Evolutionary conservation across 1,140 invertebrate species (phyloP), one percentile per base, ranked within the genome.

Genomic region (Tetramorium parvispinum): DNA sequence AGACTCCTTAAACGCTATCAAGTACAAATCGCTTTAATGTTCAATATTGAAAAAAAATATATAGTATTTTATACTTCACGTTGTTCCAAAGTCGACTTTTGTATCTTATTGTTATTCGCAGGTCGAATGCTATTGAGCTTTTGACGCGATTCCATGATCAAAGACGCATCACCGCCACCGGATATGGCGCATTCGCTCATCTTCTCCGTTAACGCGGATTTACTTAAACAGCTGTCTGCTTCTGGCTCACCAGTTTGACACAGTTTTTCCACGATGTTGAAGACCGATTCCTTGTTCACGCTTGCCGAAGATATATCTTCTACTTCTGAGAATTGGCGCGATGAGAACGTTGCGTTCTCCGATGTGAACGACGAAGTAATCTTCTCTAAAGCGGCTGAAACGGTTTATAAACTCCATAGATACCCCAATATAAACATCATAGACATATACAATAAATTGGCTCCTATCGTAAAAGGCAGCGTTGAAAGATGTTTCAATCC

Each of bases 331-430:
- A 27, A 75, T 18, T 75, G 68, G 18, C 24, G 59, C 21, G 68
- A 49, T 6, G 79, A 24, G 7, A 82, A 59, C 18, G 68, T 82
- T 82, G 66, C 24, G 10, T 75, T 18, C 6, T 3, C 40, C 7
- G 40, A 73, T 3, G 24, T 49, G 6, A 27, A 75, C 5, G 13
- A 43, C 21, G 3, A 49, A 43, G 18, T 18, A 2, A 83, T 73
- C 24, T 83, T 83, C n/a, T 75, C 53, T 46, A 83, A 75, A 7
- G 13, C 53, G 49, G 79, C 79, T 49, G 49, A 70, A 81, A 77
- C 6, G 13, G 3, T 32, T 32, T 32, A 32, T 32, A 32, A 32
- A 32, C 3, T 32, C 32, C 32, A 32, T 4, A 32, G 32, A 32
- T 32, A 32, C 3, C 4, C 32, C 3, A 32, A 32, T 32, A 32